These are phyloP conservation scores for Lochmaea capreae DNA, from an alignment of 2,888 invertebrate genomes.

Conservation along the genomic window DNA sequence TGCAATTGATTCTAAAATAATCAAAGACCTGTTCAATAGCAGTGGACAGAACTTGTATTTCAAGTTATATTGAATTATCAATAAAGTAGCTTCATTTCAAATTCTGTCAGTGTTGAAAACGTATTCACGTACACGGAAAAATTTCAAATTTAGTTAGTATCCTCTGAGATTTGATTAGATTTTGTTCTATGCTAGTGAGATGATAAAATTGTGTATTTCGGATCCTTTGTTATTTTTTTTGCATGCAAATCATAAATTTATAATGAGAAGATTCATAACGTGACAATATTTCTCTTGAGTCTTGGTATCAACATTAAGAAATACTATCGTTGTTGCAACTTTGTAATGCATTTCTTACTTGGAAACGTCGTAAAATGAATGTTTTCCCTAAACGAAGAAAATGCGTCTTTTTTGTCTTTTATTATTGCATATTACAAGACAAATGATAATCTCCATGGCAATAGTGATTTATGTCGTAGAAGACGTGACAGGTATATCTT, in stretches of 20 bases:
- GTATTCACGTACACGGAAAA: too few species aligned
- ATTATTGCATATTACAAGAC: constrained; percentile 14
- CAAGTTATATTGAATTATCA: too few species aligned
- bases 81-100: too few species aligned
- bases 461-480: constrained; percentile 15
- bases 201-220: background rate
- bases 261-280: constrained; percentile 4
- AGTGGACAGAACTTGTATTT: too few species aligned
- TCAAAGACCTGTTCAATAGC: too few species aligned
- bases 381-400: constrained; percentile 9
- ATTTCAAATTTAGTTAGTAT: too few species aligned
- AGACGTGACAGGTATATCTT: constrained; percentile 18
- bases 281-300: background rate
- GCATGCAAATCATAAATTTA: background rate
- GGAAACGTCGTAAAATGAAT: constrained; percentile 1
- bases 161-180: too few species aligned
- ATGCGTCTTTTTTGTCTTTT: background rate
- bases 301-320: background rate
- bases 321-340: background rate
- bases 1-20: too few species aligned
- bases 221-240: background rate
- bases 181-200: background rate
- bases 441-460: constrained; percentile 16
- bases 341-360: background rate
- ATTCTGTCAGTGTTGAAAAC: too few species aligned